Base-by-base conservation (phyloP, 2,888 invertebrate genomes). In the Odontothrips loti region DNA sequence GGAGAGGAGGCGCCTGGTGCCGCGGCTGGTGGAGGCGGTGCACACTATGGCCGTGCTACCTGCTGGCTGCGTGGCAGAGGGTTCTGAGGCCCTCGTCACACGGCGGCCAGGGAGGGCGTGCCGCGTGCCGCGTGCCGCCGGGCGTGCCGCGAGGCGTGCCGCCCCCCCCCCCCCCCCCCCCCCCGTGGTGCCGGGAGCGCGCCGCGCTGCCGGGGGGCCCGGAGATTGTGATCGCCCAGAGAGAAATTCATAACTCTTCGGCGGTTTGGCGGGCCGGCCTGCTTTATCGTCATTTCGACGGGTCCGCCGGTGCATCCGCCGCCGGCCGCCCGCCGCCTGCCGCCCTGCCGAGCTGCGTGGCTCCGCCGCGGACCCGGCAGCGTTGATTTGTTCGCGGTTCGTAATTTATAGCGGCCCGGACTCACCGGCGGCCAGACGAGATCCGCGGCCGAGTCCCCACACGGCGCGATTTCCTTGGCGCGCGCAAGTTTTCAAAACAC, bases 201-300 rank as follows among this genome's bases (percentile, higher is more conserved):
- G 51, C n/a, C 51, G 17, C 17, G 58, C n/a, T 15, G 58, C 58
- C 6, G 20, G 17, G 20, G 17, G 58, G 1, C 58, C 58, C 58
- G 15, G 58, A 17, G 58, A 20, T 17, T 58, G 58, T 58, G 58
- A 58, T 58, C 58, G n/a, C 17, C 58, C 20, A 17, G 6, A 43
- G 34, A 58, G 58, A 58, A 58, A 58, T 58, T 58, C 58, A 58
- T 58, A 58, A 58, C 58, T 58, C n/a, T n/a, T 17, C 58, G 58
- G 58, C 58, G n/a, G 58, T n/a, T n/a, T 58, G 20, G 58, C 58
- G 58, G 17, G 58, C 1, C 12, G 51, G 51, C 51, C 58, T 58
- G 58, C 58, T 58, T 58, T 58, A 58, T 58, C 58, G 58, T 58
- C 58, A 58, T 58, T 43, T 43, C 34, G 34, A 43, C 34, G 34